phyloP scores from a whole-genome alignment of 2,888 invertebrate genomes.

The Torymus texanus region DNA sequence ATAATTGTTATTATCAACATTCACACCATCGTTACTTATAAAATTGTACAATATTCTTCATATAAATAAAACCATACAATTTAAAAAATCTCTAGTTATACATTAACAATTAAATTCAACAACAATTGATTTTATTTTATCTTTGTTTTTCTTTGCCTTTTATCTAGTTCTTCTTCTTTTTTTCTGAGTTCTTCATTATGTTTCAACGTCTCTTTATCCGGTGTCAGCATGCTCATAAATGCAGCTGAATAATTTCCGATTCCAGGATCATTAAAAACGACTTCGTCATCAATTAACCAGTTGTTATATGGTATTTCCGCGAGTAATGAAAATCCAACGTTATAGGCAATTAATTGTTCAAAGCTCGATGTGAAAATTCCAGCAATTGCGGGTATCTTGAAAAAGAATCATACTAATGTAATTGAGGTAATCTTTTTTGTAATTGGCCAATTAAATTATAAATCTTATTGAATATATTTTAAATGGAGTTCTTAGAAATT shows the following conservation, averaged over 20 bases:
- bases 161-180: constrained; percentile 2
- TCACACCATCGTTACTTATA: no score
- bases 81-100: background rate
- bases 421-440: no score
- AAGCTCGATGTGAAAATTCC: constrained; percentile 66
- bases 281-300: constrained; percentile 73
- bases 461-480: no score
- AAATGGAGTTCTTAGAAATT: no score
- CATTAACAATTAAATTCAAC: background rate
- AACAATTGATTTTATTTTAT: background rate
- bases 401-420: background rate
- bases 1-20: no score
- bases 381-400: constrained; percentile 40
- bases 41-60: no score
- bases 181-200: background rate
- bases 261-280: constrained; percentile 77
- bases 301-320: constrained; percentile 74
- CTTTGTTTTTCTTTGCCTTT: background rate
- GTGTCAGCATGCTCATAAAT: constrained; percentile 64
- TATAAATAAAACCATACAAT: background rate
- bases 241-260: constrained; percentile 76
- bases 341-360: constrained; percentile 61
- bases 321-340: constrained; percentile 60
- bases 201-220: constrained; percentile 33
- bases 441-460: no score